Evolutionary conservation across 1,140 invertebrate genomes (phyloP).

Genomic region (Drosophila serrata): DNA sequence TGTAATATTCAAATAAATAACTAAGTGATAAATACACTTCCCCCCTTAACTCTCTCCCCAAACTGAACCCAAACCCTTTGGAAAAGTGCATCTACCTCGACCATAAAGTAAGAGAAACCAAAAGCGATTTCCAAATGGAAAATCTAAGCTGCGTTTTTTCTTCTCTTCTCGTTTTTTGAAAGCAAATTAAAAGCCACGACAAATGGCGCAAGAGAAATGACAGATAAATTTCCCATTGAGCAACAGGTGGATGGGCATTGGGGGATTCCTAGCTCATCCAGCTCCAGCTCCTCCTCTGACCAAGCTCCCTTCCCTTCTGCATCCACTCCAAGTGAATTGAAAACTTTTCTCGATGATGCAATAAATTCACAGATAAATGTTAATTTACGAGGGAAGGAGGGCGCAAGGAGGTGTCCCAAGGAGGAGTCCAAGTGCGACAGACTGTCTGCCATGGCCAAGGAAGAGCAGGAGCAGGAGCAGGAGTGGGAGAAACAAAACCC

Average conservation of each 20-base stretch:
- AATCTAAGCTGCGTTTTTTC: constrained; percentile 49
- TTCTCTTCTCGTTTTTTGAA: constrained; percentile 39
- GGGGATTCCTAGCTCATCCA: neutral
- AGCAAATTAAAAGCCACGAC: constrained; percentile 76
- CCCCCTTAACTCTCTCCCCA: too few relatives aligned
- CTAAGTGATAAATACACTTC: too few relatives aligned
- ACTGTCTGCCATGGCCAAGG: constrained; percentile 48
- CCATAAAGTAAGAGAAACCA: neutral
- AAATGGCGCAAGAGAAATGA: constrained; percentile 69
- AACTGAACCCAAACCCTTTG: neutral
- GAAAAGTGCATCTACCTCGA: neutral
- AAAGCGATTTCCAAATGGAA: constrained; percentile 45
- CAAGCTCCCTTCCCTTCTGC: neutral
- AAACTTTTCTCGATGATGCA: constrained; percentile 76
- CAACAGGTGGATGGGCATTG: constrained; percentile 63
- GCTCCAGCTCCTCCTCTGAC: neutral
- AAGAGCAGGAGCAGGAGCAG: neutral
- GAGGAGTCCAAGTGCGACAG: constrained; percentile 36
- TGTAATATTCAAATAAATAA: too few relatives aligned
- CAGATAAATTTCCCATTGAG: constrained; percentile 74
- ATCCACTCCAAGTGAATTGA: constrained; percentile 61
- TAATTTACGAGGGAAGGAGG: constrained; percentile 66
- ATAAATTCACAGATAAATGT: constrained; percentile 80
- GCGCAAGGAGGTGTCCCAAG: neutral
- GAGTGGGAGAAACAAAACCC: neutral